Conservation (phyloP, 1,140 invertebrate genomes). For the Macrostomum lignano region DNA sequence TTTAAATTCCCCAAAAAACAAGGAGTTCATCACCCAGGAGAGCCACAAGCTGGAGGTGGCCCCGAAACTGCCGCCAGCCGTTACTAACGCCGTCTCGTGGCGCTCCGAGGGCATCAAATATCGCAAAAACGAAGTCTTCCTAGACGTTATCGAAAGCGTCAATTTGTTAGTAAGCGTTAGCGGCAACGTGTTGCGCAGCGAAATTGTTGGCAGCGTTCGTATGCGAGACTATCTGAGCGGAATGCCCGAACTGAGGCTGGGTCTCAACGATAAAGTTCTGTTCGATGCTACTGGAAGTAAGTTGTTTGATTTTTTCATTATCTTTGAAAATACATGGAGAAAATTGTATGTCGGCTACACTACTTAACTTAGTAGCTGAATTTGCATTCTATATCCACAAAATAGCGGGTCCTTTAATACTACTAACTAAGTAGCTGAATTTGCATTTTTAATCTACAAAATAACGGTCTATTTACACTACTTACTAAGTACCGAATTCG, state of each 20-base stretch:
- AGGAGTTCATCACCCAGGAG: slow-evolving; percentile 82
- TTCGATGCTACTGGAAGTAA: slow-evolving; percentile 78
- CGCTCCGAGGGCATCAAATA: slow-evolving; percentile 94
- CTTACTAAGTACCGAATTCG: too few relatives aligned
- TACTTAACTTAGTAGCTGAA: too few relatives aligned
- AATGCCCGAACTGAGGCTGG: slow-evolving; percentile 95
- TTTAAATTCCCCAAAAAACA: too few relatives aligned
- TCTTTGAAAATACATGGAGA: too few relatives aligned
- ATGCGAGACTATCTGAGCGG: slow-evolving; percentile 94
- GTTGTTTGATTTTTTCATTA: slow-evolving; percentile 10
- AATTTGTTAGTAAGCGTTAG: slow-evolving; percentile 66
- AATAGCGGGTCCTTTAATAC: too few relatives aligned
- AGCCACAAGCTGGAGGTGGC: slow-evolving; percentile 88
- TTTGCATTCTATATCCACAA: too few relatives aligned
- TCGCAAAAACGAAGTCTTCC: slow-evolving; percentile 94
- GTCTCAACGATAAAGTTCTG: slow-evolving; percentile 90
- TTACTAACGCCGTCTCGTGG: slow-evolving; percentile 98
- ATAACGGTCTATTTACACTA: too few relatives aligned
- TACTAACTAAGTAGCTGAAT: too few relatives aligned
- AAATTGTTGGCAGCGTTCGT: slow-evolving; percentile 93
- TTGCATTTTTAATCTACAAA: too few relatives aligned
- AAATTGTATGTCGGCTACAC: too few relatives aligned
- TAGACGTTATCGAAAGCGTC: slow-evolving; percentile 96
- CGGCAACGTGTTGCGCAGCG: slow-evolving; percentile 81
- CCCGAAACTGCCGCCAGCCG: slow-evolving; percentile 81